Base-by-base conservation (phyloP, 2,113 vertebrate species). In the Sebastes fasciatus region DNA sequence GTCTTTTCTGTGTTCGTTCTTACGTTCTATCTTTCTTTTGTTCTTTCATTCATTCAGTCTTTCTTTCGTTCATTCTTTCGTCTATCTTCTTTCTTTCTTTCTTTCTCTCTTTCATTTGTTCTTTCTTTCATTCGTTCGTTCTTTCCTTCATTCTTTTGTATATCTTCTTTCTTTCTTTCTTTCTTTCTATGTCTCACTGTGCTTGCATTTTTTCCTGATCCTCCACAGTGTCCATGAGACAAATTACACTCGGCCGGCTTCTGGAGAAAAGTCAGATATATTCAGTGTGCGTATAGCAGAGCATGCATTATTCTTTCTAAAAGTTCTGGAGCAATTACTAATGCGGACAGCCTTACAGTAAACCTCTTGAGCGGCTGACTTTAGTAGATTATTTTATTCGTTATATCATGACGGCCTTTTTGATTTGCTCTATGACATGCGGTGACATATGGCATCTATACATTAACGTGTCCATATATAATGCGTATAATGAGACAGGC, bases 201-300 rank as follows among this genome's bases (percentile, higher is more conserved):
- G 80, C 74, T 89, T 87, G 88, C 90, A 92, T 77, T 88, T 89
- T 34, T 89, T 83, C 64, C 76, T 66, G 73, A 88, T 86, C 87
- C 86, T 78, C 80, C 75, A 64, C 82, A 14, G 69, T 87, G 78
- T 92, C 84, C 78, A 14, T 3, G 82, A 92, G 91, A 91, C 89
- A 91, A 91, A 91, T 92, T 90, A 63, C 81, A 57, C 82, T 84
- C 2, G 12, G 43, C 45, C 67, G 14, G 76, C 82, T 84, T 68
- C 85, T 77, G 70, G 74, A 86, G 65, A 81, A 88, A 84, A 89
- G 77, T 92, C 81, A 71, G 81, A 88, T 86, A 88, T 86, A 88
- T 82, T 80, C 69, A 34, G 34, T 81, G 77, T 76, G 77, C 78
- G 72, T 79, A 86, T 40, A 93, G 88, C 85, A 82, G 79, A 76